These are phyloP conservation scores for Phytoseiulus persimilis DNA, from an alignment of 2,888 invertebrate species.

Conservation along the genomic window DNA sequence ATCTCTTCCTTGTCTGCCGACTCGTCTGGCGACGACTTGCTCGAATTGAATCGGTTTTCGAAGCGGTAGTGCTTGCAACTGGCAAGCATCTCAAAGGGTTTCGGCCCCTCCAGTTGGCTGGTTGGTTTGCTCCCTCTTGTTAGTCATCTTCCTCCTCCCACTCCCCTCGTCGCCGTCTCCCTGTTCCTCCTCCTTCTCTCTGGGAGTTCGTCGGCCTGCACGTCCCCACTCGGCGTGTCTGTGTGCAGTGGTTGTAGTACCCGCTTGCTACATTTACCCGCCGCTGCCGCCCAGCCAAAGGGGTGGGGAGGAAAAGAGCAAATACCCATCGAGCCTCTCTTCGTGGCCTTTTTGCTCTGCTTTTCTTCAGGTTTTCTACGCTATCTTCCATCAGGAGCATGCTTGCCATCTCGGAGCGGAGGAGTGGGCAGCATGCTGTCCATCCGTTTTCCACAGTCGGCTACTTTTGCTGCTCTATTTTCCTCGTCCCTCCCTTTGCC, in stretches of 20 bases:
- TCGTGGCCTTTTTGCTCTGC: background rate
- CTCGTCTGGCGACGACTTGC: background rate
- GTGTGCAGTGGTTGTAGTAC: background rate
- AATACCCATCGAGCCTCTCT: background rate
- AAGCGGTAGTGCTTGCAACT: background rate
- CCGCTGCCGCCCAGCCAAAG: background rate
- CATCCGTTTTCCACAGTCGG: conserved; percentile 35
- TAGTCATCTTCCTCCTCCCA: background rate
- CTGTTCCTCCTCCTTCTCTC: background rate
- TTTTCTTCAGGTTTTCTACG: background rate
- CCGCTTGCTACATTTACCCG: background rate
- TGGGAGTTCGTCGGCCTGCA: background rate
- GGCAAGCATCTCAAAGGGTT: background rate
- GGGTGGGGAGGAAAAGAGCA: background rate
- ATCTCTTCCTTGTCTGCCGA: background rate
- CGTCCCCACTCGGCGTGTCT: background rate
- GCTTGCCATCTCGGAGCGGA: background rate
- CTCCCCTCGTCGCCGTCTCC: background rate
- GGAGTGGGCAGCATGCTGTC: background rate
- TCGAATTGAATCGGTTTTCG: background rate
- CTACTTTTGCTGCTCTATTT: conserved; percentile 7
- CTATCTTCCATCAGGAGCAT: background rate
- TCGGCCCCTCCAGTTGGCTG: background rate
- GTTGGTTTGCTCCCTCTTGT: background rate
- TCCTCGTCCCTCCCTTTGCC: background rate